Conservation (phyloP, 1,140 invertebrate genomes). For the Cydia fagiglandana region DNA sequence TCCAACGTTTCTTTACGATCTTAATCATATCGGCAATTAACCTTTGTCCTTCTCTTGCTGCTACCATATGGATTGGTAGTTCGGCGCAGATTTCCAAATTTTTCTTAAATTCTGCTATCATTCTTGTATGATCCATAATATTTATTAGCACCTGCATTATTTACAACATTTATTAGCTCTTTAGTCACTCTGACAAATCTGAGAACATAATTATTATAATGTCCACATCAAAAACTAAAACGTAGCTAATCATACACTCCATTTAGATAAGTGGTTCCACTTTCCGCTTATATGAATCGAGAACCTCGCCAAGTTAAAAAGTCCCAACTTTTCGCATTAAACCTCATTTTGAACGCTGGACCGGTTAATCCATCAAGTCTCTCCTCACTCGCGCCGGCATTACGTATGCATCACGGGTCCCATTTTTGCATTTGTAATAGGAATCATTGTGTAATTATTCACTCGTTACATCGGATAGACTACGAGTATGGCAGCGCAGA, state of each 20-base stretch:
- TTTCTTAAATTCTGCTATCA: too few species aligned
- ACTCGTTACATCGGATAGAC: conserved; percentile 68
- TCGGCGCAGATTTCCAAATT: too few species aligned
- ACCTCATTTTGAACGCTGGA: conserved; percentile 1
- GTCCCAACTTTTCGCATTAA: conserved; percentile 16
- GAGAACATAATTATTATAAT: not conserved
- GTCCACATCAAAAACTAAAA: not conserved
- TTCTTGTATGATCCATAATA: too few species aligned
- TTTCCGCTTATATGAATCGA: not conserved
- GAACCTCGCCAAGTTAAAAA: not conserved
- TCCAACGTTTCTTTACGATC: too few species aligned
- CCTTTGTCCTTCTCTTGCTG: too few species aligned
- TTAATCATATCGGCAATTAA: too few species aligned
- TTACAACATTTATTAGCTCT: too few species aligned
- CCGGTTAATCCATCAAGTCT: conserved; percentile 23
- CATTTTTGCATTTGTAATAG: conserved; percentile 76
- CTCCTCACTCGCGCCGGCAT: conserved; percentile 47
- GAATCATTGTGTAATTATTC: conserved; percentile 76
- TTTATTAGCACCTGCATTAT: too few species aligned
- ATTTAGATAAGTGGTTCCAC: not conserved
- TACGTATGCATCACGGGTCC: conserved; percentile 69
- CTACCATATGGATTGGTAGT: too few species aligned
- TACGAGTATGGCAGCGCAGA: conserved; percentile 46
- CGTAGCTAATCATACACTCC: not conserved
- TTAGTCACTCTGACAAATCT: too few species aligned